Conservation (phyloP, 2,797 vertebrate species). For the Hypotaenidia okinawae region DNA sequence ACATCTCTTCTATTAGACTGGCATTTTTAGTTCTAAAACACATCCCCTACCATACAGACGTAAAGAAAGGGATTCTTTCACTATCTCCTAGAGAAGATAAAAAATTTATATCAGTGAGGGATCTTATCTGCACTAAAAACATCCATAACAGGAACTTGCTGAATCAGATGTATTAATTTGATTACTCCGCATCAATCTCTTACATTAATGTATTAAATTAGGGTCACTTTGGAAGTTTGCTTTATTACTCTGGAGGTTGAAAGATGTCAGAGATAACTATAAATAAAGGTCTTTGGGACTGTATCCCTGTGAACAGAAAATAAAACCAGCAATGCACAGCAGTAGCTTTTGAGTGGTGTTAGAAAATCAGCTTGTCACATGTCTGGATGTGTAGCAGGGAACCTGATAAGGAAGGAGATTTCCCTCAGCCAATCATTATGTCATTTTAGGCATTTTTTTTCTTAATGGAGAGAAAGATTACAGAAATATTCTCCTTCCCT, state of each 20-base stretch:
- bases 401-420: not conserved
- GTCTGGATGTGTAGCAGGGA: not conserved
- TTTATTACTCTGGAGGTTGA: not conserved
- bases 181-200: not conserved
- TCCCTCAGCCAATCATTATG: not conserved
- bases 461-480: not conserved
- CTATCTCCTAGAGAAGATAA: not conserved
- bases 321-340: not conserved
- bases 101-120: not conserved
- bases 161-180: not conserved
- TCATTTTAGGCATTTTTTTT: not conserved
- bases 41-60: not conserved
- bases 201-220: not conserved
- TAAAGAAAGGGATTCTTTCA: not conserved
- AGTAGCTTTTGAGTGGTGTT: not conserved
- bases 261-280: not conserved
- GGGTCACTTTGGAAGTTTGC: not conserved
- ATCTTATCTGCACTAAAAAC: conserved; percentile 1
- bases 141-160: not conserved
- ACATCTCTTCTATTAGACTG: not conserved
- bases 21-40: not conserved
- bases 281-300: not conserved
- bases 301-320: not conserved
- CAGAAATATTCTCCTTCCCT: not conserved
- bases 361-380: not conserved